phyloP scores from a whole-genome alignment of 2,113 vertebrate species.

The Panthera uncia region DNA sequence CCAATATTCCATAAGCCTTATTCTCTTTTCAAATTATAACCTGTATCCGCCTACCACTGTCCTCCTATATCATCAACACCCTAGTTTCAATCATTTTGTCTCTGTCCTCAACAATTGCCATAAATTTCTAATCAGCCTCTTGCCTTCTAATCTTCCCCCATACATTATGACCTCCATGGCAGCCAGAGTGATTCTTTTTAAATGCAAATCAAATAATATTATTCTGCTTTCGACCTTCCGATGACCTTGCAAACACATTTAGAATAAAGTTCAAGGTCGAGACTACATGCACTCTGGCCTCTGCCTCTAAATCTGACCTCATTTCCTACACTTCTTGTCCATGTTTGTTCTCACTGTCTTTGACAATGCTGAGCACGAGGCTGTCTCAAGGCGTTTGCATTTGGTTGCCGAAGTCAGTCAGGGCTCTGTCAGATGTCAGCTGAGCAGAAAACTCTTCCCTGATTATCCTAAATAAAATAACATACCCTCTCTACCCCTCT shows the following conservation, averaged over 20 bases:
- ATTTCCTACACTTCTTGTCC: no score
- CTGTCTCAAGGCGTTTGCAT: background rate
- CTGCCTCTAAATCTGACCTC: background rate
- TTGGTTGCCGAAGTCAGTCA: background rate
- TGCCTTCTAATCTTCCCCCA: background rate
- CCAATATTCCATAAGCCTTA: background rate
- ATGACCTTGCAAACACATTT: background rate
- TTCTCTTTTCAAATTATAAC: background rate
- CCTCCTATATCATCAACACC: background rate
- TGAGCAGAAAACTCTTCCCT: background rate
- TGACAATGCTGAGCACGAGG: background rate
- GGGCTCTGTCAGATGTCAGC: background rate
- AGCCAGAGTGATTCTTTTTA: background rate
- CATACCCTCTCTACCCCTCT: background rate
- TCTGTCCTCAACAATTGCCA: background rate
- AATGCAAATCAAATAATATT: background rate
- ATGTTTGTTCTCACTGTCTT: background rate
- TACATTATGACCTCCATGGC: background rate
- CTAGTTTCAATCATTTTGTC: background rate
- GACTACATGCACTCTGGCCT: background rate
- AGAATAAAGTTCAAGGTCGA: constrained; percentile 52
- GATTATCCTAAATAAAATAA: background rate
- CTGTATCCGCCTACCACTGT: background rate
- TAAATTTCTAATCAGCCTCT: background rate
- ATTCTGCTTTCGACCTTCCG: background rate